Evolutionary conservation across 2,797 vertebrate genomes (phyloP), one percentile per base, ranked within the genome.

Genomic region (Clarias fuscus): DNA sequence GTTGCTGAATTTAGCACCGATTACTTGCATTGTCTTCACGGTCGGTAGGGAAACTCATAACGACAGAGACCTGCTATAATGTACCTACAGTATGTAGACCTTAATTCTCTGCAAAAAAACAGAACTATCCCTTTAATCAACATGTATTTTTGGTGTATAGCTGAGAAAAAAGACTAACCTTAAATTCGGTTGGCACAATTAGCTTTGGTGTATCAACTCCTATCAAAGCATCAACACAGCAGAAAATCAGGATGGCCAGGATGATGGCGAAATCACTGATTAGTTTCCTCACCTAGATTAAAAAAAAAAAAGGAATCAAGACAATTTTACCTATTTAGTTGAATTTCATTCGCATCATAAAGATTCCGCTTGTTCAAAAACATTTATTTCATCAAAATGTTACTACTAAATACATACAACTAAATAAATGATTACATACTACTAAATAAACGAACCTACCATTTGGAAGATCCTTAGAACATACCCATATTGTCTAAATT

Each of bases 261-360:
- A 99, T 96, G 93, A 99, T 99, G 93, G 98, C 98, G 88, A 99
- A 99, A 93, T 99, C 98, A 90, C 98, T 99, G 95, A 99, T 97
- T 86, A 99, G 95, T 87, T 99, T 99, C 89, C 98, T 96, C 90
- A 99, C 97, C 98, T 99, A 91, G 7, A 86, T 98, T 99, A 91
- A 6, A 86, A 37, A 37, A 86, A 37, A 37, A 84, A 83, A 58
- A 84, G 77, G 0, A 62, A 61, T 14, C 5, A 40, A 43, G n/a
- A 61, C 58, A 40, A 17, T 13, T 79, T 24, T 20, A 61, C 4
- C 56, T 61, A 33, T 22, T 10, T 24, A 59, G n/a, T 7, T 27
- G 5, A 77, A 7, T 11, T 18, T 77, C 7, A 15, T 11, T 10
- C 7, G 33, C 10, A 8, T 11, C 18, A 40, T 71, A 40, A 11